Evolutionary conservation across 2,888 invertebrate species (phyloP), one percentile per base, ranked within the genome.

Genomic region (Drosophila pseudotalamancana): DNA sequence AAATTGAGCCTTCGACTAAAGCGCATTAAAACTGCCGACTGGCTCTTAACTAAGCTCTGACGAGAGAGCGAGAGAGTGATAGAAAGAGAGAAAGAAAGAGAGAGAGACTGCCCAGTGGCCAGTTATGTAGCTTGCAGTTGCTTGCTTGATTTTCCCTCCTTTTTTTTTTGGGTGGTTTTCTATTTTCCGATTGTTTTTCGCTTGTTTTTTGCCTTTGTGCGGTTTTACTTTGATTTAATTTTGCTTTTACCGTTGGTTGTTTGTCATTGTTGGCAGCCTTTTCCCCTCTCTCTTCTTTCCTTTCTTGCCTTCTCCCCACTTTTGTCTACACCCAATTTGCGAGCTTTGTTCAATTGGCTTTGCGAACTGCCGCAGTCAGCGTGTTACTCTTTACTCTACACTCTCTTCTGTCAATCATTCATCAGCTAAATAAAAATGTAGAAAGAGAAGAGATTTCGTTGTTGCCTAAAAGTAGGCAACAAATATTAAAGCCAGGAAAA

Each of bases 151-250:
- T 39, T 31, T 9, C 31, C 16, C 2, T 4, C 5, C 19, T 19
- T n/a, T 29, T 43, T 29, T 18, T 37, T 50, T 34, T 27, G 11
- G 6, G 31, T 2, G 6, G 9, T 18, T 48, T 31, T 57, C 14
- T 14, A 23, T 40, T 48, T 42, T 23, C 39, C 16, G n/a, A 45
- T 60, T 21, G 57, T 42, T 61, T 19, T 43, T 14, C 16, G 54
- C 71, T 69, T 40, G 51, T 11, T 16, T 14, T 64, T 48, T 39
- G 32, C 49, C 48, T 46, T 64, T 25, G 37, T 79, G 79, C 61
- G 81, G 85, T 64, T 79, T 85, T 77, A 53, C 79, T 82, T 82
- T 85, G 85, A 82, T 82, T 82, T 82, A 82, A 82, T 85, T 82
- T 82, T 70, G 65, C 67, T 71, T 68, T 75, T 72, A 59, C 71